Evolutionary conservation across 2,888 invertebrate species (phyloP), one percentile per base, ranked within the genome.

Genomic region (Scaptomyza polygonia): DNA sequence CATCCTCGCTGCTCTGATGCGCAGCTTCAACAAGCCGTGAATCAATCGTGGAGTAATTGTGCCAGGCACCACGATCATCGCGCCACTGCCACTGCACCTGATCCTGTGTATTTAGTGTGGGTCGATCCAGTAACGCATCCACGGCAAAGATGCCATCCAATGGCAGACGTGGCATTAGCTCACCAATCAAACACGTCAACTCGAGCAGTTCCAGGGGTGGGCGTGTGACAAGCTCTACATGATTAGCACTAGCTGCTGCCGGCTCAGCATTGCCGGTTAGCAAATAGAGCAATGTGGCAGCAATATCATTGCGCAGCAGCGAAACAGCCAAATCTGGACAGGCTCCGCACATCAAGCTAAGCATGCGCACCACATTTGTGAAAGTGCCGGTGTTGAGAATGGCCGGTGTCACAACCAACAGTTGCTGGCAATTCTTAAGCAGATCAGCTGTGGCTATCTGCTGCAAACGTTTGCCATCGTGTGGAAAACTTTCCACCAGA

Each of bases 181-280:
- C 99, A 12, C 98, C 99, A 88, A 99, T 98, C 59, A 99, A 93
- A 83, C 97, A 97, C 6, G 99, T 99, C 69, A 99, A 97, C 93
- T 99, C 99, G 91, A 98, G 98, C 80, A 99, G 93, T 91, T 99
- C 99, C 90, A 99, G 98, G 0, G 99, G 98, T 53, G 97, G 96
- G 66, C 99, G 95, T 2, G 97, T 94, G 49, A 98, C 95, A 70
- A 99, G 93, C 90, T 98, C 97, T 79, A 97, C 95, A 91, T 95
- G 94, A 9, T 74, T 88, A 8, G 87, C 80, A 1, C 84, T 77
- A 25, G 85, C 86, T 6, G 71, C 64, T 5, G 84, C 82, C n/a
- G 90, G 93, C 78, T 95, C 95, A 0, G 95, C 93, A 52, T 96
- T 96, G 48, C 98, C 98, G n/a, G 98, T 97, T 78, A 99, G 94